phyloP scores from a whole-genome alignment of 2,888 invertebrate genomes.

The Nomada ruficornis region DNA sequence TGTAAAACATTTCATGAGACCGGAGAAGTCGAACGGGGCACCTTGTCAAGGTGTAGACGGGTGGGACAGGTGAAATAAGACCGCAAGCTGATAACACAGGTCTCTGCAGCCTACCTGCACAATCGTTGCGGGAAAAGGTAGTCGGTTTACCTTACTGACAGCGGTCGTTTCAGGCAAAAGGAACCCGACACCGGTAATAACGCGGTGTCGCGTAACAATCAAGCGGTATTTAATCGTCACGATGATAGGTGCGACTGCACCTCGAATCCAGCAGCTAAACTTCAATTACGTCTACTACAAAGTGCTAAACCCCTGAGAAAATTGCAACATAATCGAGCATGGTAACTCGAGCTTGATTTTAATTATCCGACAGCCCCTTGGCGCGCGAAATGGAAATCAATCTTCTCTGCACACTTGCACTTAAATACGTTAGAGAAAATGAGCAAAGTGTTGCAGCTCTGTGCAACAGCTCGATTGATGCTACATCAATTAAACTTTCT shows the following conservation, averaged over 20 bases:
- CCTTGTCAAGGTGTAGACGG: neutral
- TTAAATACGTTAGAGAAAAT: neutral
- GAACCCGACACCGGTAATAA: conserved; percentile 34
- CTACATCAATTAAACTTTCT: neutral
- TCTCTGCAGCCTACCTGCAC: conserved; percentile 29
- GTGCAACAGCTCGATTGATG: neutral
- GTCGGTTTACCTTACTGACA: conserved; percentile 51
- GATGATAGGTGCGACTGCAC: conserved; percentile 28
- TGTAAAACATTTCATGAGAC: neutral
- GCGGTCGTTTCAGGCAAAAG: conserved; percentile 6
- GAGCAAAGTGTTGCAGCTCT: no score
- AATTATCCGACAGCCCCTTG: conserved; percentile 12
- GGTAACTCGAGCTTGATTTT: neutral
- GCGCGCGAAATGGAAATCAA: neutral
- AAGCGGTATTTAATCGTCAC: conserved; percentile 31
- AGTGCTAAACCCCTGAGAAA: neutral
- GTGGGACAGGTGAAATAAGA: conserved; percentile 14
- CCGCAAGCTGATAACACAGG: conserved; percentile 44
- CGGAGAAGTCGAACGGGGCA: neutral
- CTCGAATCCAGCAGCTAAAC: neutral
- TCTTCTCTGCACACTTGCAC: neutral
- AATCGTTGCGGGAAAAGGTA: conserved; percentile 39
- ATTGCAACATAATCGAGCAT: neutral
- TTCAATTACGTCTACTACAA: conserved; percentile 4
- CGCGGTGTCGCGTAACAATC: conserved; percentile 40